Evolutionary conservation across 2,113 vertebrate genomes (phyloP), one percentile per base, ranked within the genome.

Genomic region (Thermophis baileyi): DNA sequence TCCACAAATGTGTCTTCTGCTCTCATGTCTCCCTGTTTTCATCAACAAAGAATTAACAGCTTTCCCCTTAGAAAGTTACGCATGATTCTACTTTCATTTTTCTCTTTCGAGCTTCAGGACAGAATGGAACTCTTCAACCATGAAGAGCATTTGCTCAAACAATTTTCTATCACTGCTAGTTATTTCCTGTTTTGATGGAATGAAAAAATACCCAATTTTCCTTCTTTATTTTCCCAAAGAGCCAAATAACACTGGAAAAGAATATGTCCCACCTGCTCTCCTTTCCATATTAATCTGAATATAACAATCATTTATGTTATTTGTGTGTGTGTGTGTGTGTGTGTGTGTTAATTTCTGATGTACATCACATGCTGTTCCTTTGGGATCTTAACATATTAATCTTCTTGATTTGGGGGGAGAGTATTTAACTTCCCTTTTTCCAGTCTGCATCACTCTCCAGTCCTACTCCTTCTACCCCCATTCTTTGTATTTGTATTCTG

Each of bases 151-250:
- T 95, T 96, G 95, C 96, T 96, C 94, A 96, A 95, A 57, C 93
- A 95, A 94, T 91, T 94, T 96, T 95, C 95, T 96, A 94, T 95
- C 96, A 96, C 91, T 87, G 87, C 95, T 96, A 91, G 90, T 96
- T 97, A 94, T 97, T 98, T 98, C 98, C 98, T 98, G 98, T 98
- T 98, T 98, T 98, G 97, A 97, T 98, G 97, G 97, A 97, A 98
- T 97, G 97, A 97, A 98, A 97, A 95, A 96, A 97, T 97, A 97
- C 97, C 97, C 96, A 96, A 97, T 97, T 98, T 98, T 97, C 97
- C 97, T 44, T 97, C 97, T 98, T 98, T 98, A 97, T 98, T 98
- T 98, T 98, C 98, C 98, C 97, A 97, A 97, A 97, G 97, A 95
- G 94, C 95, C 97, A 97, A 97, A 96, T 97, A 96, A 97, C 95